Evolutionary conservation across 2,888 invertebrate species (phyloP).

Genomic region (Drosophila longiperda): DNA sequence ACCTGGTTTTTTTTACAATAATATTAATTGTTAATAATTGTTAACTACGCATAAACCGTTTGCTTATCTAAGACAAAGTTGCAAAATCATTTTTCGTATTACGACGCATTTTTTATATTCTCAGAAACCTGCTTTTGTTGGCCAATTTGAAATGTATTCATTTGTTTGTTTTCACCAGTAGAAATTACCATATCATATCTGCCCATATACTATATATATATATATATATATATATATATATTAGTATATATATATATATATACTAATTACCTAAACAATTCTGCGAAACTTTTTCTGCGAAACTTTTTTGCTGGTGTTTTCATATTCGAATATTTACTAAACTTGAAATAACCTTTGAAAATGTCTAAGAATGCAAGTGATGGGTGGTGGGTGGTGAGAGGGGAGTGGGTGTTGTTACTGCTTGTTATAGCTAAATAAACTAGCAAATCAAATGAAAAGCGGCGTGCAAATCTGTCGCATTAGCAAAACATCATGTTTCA

Average conservation of each 20-base stretch:
- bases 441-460: slow-evolving; percentile 63
- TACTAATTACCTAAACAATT: slow-evolving; percentile 31
- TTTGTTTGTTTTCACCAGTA: neutral
- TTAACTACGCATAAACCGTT: neutral
- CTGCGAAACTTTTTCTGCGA: slow-evolving; percentile 19
- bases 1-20: neutral
- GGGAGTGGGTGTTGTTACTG: neutral
- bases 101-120: slow-evolving; percentile 20
- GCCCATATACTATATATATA: neutral
- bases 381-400: neutral
- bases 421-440: slow-evolving; percentile 28
- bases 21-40: neutral
- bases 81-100: neutral
- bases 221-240: neutral
- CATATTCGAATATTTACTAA: slow-evolving; percentile 17
- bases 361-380: neutral
- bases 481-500: slow-evolving; percentile 83
- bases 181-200: slow-evolving; percentile 12
- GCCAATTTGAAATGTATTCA: too few species aligned
- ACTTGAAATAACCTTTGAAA: slow-evolving; percentile 3
- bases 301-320: slow-evolving; percentile 38
- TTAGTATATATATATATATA: neutral
- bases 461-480: slow-evolving; percentile 80
- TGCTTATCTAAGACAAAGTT: slow-evolving; percentile 1
- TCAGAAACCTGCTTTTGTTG: neutral